Conservation (phyloP, 2,113 vertebrate genomes). For the Eudyptes chrysolophus region DNA sequence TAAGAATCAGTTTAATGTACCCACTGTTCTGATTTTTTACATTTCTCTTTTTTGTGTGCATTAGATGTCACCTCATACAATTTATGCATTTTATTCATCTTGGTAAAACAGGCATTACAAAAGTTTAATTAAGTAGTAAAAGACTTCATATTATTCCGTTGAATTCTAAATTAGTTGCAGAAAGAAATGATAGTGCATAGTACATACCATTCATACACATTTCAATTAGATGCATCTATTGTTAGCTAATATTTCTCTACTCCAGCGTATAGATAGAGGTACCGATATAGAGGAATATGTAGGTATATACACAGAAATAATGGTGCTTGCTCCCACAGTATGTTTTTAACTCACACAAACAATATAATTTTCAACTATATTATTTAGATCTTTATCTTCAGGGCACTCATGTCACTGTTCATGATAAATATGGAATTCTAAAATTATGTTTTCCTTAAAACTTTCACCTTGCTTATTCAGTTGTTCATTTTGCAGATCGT, state of each 20-base stretch:
- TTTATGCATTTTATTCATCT: slow-evolving; percentile 86
- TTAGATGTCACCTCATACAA: slow-evolving; percentile 83
- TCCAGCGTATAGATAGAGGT: slow-evolving; percentile 53
- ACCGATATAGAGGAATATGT: not conserved
- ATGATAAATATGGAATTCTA: not conserved
- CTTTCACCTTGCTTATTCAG: not conserved
- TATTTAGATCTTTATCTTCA: slow-evolving; percentile 1
- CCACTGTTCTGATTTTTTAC: slow-evolving; percentile 82
- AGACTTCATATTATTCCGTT: slow-evolving; percentile 81
- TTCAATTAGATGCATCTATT: slow-evolving; percentile 78
- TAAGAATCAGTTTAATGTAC: slow-evolving; percentile 86
- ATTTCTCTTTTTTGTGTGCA: slow-evolving; percentile 82
- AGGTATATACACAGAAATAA: slow-evolving; percentile 9
- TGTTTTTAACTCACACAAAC: slow-evolving; percentile 28
- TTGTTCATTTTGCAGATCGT: not conserved
- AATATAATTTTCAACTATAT: not conserved
- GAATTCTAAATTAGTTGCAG: slow-evolving; percentile 84
- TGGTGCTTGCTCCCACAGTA: not conserved
- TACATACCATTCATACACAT: slow-evolving; percentile 71
- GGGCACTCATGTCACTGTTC: not conserved
- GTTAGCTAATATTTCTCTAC: slow-evolving; percentile 49
- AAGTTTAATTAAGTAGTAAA: slow-evolving; percentile 88
- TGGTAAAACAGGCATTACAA: slow-evolving; percentile 83
- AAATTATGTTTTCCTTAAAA: not conserved
- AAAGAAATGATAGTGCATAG: slow-evolving; percentile 73